These are phyloP conservation scores for Cheirogaleus medius DNA, from an alignment of 2,113 vertebrate genomes.

Conservation along the genomic window DNA sequence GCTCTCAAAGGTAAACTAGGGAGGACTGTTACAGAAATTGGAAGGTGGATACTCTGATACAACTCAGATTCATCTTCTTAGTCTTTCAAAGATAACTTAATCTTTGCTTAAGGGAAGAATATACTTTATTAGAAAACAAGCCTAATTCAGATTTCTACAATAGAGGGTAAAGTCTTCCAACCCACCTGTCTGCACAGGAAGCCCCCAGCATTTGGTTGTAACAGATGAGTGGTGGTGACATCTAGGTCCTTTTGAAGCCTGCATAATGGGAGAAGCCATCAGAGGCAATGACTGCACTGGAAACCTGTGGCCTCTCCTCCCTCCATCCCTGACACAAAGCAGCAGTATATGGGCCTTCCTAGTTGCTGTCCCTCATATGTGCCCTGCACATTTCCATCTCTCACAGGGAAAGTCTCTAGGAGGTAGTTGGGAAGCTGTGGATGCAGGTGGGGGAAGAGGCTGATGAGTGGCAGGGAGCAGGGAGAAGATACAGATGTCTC, in stretches of 20 bases:
- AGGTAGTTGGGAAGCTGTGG: not conserved
- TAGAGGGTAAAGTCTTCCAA: not conserved
- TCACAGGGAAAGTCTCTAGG: not conserved
- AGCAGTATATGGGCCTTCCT: fast-evolving
- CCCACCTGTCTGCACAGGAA: constrained; percentile 89
- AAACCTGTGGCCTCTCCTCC: not conserved
- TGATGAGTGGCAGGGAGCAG: not conserved
- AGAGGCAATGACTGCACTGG: fast-evolving
- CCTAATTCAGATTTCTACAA: not conserved
- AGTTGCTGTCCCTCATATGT: fast-evolving
- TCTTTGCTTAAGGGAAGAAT: not conserved
- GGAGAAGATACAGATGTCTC: not conserved
- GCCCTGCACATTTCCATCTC: not conserved
- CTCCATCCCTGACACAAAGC: not conserved
- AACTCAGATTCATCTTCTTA: not conserved
- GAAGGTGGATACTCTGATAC: not conserved
- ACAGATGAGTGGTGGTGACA: constrained; percentile 81
- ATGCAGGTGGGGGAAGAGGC: not conserved
- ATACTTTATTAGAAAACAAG: not conserved
- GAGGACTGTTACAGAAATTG: not conserved
- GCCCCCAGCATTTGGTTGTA: constrained; percentile 80
- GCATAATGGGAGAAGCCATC: not conserved
- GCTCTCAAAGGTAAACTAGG: not conserved
- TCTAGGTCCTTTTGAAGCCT: constrained; percentile 89
- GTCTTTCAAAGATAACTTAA: not conserved